Conservation (phyloP, 2,888 invertebrate genomes). For the Hololepta plana region DNA sequence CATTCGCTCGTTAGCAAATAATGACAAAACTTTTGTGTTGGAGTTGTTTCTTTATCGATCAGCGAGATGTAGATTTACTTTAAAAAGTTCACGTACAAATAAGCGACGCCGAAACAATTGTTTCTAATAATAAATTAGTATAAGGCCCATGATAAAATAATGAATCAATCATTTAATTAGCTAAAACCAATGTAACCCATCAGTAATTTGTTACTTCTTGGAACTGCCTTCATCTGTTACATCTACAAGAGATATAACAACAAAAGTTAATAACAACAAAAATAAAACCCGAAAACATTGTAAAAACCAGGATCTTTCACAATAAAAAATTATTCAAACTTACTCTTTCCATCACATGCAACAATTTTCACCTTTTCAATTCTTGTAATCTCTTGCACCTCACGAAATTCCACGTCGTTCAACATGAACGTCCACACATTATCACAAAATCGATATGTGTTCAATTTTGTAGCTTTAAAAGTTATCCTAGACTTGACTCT, state of each 20-base stretch:
- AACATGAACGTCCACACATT: slow-evolving; percentile 99
- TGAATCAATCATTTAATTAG: no score
- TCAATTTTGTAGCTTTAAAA: slow-evolving; percentile 79
- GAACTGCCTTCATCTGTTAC: slow-evolving; percentile 22
- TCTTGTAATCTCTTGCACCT: slow-evolving; percentile 81
- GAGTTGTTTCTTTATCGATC: no score
- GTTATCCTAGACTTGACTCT: slow-evolving; percentile 83
- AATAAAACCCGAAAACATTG: slow-evolving; percentile 1
- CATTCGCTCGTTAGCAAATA: no score
- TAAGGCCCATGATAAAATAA: no score
- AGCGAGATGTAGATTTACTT: no score
- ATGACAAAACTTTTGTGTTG: no score
- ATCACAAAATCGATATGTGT: slow-evolving; percentile 92
- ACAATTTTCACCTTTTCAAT: slow-evolving; percentile 95
- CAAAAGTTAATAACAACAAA: slow-evolving; percentile 1
- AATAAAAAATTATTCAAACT: no score
- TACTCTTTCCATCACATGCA: slow-evolving; percentile 92
- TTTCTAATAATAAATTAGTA: no score
- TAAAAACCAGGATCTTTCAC: slow-evolving; percentile 8
- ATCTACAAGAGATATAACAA: slow-evolving; percentile 15
- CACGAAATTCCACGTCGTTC: slow-evolving; percentile 92
- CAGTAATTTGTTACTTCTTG: slow-evolving; percentile 24
- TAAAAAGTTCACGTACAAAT: no score
- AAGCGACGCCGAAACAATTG: no score
- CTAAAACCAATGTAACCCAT: no score